A percentile compares a stretch with the other conserved stretches of the same genome.
Evolutionary conservation across 2,797 vertebrate species (phyloP).

Genomic region (Setipinna tenuifilis): DNA sequence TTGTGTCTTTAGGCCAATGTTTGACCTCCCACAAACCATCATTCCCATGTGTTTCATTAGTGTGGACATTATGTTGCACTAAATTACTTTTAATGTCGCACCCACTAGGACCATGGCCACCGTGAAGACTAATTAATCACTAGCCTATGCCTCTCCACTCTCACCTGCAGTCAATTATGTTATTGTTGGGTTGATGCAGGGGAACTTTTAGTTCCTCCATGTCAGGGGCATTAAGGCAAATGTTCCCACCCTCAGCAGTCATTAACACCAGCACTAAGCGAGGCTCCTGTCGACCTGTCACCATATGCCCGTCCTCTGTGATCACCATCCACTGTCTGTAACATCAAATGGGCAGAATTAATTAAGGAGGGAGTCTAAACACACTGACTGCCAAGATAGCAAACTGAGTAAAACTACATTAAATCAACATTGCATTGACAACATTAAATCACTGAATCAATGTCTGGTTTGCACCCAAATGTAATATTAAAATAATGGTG

Average conservation of each 20-base stretch:
- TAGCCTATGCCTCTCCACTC: not conserved
- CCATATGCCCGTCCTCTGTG: conserved; percentile 86
- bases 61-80: not conserved
- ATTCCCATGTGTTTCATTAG: not conserved
- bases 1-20: not conserved
- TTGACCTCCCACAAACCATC: not conserved
- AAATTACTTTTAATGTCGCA: not conserved
- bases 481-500: too few relatives aligned
- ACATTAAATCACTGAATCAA: too few relatives aligned
- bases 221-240: conserved; percentile 77
- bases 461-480: too few relatives aligned
- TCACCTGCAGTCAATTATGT: conserved; percentile 84
- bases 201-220: conserved; percentile 82
- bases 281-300: conserved; percentile 90
- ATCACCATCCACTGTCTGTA: conserved; percentile 91
- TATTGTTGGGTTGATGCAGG: conserved; percentile 66
- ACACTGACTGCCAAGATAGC: too few relatives aligned
- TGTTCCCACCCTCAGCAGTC: conserved; percentile 57
- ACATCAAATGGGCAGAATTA: not conserved
- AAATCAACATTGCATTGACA: too few relatives aligned
- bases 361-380: not conserved
- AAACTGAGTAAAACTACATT: too few relatives aligned
- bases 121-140: not conserved
- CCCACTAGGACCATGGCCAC: not conserved
- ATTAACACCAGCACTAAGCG: conserved; percentile 84